Base-by-base conservation (phyloP, 1,140 invertebrate species). In the Zaprionus inermis region DNA sequence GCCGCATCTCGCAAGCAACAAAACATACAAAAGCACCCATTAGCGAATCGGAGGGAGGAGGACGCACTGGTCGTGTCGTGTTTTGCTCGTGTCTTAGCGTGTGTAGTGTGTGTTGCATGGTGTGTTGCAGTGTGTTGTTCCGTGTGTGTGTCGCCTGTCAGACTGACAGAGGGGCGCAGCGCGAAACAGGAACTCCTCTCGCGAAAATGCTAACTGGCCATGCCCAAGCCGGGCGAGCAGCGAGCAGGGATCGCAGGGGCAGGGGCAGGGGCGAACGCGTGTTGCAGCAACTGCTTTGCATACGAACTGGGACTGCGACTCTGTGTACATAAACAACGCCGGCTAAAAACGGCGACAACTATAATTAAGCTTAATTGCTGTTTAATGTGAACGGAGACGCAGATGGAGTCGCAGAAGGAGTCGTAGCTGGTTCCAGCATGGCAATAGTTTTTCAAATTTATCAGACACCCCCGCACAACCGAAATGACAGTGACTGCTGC, bases 341-440 rank as follows among this genome's bases (percentile, higher is more conserved):
- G 83, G 68, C 83, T 83, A 86, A 89, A 88, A 88, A 89, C 80
- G 85, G 84, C 84, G 85, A 89, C 84, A 89, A 89, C 85, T 89
- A 90, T 89, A 89, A 89, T 89, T 89, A 89, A 89, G 85, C 84
- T 89, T 89, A 89, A 89, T 89, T 89, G 84, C 84, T 89, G 84
- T 89, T 89, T 89, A 89, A 88, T 84, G 85, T 81, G 84, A 74
- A 70, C 80, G 28, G 63, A 64, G 32, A 20, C 44, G 9, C 59
- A 36, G 58, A 38, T 30, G 12, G 7, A 60, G 32, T 28, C 44
- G 11, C 11, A n/a, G 24, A 14, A 12, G 28, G 24, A 22, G 16
- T 54, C 28, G 3, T 34, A 41, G 28, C 18, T n/a, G 24, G 14
- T n/a, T n/a, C n/a, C n/a, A 60, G 14, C 11, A 22, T 22, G 44